Evolutionary conservation across 1,140 invertebrate species (phyloP).

Genomic region (Proales similis): DNA sequence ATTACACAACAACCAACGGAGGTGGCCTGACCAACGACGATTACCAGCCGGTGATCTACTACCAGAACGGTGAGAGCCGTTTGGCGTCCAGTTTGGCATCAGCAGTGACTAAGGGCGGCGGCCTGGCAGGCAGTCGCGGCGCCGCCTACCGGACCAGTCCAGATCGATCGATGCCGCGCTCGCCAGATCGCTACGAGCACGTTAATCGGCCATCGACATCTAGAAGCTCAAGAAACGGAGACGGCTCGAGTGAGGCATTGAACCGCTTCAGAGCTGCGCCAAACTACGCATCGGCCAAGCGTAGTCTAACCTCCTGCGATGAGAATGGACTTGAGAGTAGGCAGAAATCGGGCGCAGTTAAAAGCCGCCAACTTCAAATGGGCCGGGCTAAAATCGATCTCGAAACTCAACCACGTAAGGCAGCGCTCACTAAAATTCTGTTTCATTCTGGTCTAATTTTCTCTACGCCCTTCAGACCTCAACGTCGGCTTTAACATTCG

Average conservation of each 20-base stretch:
- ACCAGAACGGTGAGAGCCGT: conserved; percentile 9
- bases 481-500: conserved; percentile 12
- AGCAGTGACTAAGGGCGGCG: conserved; percentile 13
- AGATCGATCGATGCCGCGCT: conserved; percentile 1
- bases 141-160: conserved; percentile 29
- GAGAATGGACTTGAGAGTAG: neutral
- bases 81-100: conserved; percentile 18
- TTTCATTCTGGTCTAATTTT: conserved; percentile 10
- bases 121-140: conserved; percentile 22
- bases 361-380: conserved; percentile 34
- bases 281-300: conserved; percentile 28
- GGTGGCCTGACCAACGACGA: conserved; percentile 4
- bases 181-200: conserved; percentile 14
- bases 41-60: conserved; percentile 28
- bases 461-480: conserved; percentile 6
- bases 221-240: conserved; percentile 7
- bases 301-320: conserved; percentile 27
- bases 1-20: conserved; percentile 13
- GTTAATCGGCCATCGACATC: conserved; percentile 30
- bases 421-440: neutral
- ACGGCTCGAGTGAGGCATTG: neutral
- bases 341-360: conserved; percentile 15
- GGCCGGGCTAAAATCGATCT: conserved; percentile 34
- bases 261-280: conserved; percentile 15
- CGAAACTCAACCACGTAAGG: conserved; percentile 32